Base-by-base conservation (phyloP, 2,888 invertebrate species). In the Sisyra nigra region DNA sequence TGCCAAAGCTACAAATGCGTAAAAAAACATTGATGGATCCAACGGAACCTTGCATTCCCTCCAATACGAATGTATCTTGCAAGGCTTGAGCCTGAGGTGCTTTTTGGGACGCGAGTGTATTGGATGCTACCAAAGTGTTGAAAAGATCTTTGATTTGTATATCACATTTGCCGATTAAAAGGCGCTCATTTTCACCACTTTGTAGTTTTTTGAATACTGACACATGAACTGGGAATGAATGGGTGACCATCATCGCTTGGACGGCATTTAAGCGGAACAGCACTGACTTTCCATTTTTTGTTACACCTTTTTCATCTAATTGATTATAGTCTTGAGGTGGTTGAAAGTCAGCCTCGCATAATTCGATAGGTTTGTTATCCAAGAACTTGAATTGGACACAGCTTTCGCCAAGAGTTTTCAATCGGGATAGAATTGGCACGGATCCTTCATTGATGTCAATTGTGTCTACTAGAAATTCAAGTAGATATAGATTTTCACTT, bases 281-380 rank as follows among this genome's bases (percentile, higher is more conserved):
- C 50, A 76, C 76, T 1, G 78, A 78, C 56, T 77, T 78, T 19
- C 78, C 78, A 49, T 66, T 75, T 53, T 72, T 74, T 44, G 75
- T 69, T 1, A 63, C 57, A 4, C 48, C 52, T 24, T 17, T 19
- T 2, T 19, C 37, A 9, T 31, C 52, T 67, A 69, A 1, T 62
- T 55, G 44, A 63, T 65, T 1, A 63, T 62, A 13, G 62, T 62
- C 5, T 44, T 58, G 46, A 45, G 51, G 52, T 1, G 60, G 58
- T 1, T 54, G 47, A 40, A 61, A 58, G 41, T 75, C 73, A 46
- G 74, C 72, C 50, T 78, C 76, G 55, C 72, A 72, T 46, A 79
- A 71, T 49, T 72, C 70, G 11, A 79, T 54, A 1, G 73, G 66
- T 1, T 70, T 71, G 35, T 77, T 66, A 42, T 68, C 63, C 29